phyloP scores from a whole-genome alignment of 2,113 vertebrate genomes.

The Pipa parva region DNA sequence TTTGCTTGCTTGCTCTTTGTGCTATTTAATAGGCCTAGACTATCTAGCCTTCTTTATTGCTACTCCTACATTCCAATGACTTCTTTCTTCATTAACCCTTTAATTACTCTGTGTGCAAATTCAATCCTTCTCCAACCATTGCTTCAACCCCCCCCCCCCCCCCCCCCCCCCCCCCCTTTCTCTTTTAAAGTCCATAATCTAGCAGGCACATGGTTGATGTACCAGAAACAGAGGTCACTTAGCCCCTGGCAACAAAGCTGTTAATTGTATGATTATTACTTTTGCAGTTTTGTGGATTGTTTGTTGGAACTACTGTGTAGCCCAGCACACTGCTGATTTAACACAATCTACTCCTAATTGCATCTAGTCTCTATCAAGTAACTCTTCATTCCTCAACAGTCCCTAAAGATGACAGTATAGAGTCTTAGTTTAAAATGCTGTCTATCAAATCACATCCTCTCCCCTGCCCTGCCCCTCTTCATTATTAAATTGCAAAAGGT shows the following conservation, averaged over 20 bases:
- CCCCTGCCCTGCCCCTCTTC: constrained; percentile 18
- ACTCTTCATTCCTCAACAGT: constrained; percentile 19
- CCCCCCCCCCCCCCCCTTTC: neutral
- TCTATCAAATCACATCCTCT: constrained; percentile 22
- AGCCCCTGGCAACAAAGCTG: constrained; percentile 18
- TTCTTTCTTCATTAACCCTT: neutral
- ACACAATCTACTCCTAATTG: constrained; percentile 14
- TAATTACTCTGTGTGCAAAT: neutral
- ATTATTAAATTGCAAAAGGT: constrained; percentile 26
- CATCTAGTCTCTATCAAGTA: constrained; percentile 7
- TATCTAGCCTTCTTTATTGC: neutral
- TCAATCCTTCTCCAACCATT: neutral
- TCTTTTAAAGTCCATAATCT: neutral
- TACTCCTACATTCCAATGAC: neutral
- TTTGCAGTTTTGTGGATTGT: neutral
- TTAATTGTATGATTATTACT: constrained; percentile 6
- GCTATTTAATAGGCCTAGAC: neutral
- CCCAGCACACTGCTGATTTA: constrained; percentile 13
- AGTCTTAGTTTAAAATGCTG: constrained; percentile 30
- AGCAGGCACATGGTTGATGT: neutral
- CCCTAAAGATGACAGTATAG: constrained; percentile 21
- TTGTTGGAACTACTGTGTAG: constrained; percentile 2
- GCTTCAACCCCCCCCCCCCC: neutral
- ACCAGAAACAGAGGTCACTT: constrained; percentile 15
- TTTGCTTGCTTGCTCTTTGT: neutral